Base-by-base conservation (phyloP, 2,113 vertebrate genomes). In the Aythya baeri region DNA sequence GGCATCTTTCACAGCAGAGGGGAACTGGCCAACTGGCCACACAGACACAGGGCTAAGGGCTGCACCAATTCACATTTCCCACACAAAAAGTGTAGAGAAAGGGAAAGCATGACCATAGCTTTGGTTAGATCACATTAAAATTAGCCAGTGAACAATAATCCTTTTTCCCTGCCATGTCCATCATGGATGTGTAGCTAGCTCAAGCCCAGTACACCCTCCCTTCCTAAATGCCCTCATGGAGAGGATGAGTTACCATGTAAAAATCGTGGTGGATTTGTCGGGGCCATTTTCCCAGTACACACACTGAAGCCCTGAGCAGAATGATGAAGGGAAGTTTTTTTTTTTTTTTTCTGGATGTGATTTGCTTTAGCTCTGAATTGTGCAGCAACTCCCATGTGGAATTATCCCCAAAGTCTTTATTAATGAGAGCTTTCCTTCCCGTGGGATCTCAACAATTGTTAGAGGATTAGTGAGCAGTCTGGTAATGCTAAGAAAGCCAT, bases 371-470 rank as follows among this genome's bases (percentile, higher is more conserved):
- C 82, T 81, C 74, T 27, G 74, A 85, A 81, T 36, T 76, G 78
- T 76, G 59, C 75, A 59, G 72, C 50, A 67, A 7, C 50, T 59
- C 65, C 83, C 36, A 23, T 3, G 7, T 44, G 44, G 86, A 86
- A 44, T 46, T 84, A 89, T 66, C 76, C 82, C 61, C 62, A 58
- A 81, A 88, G 66, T 57, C 88, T 90, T 81, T 58, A 34, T 72
- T 94, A 93, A 95, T 50, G 73, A 93, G 88, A 86, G 70, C 84
- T 95, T 88, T 92, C 90, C 76, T 91, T 81, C 86, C 83, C 3
- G 0, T 5, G 1, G 1, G 75, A 89, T 67, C 88, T 43, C 49
- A 58, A 55, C 44, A 16, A 34, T 61, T 92, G 86, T 88, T 83
- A 49, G 43, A 49, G 93, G 93, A 88, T 94, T 94, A 95, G 44